Base-by-base conservation (phyloP, 2,113 vertebrate genomes). In the Zapornia atra region DNA sequence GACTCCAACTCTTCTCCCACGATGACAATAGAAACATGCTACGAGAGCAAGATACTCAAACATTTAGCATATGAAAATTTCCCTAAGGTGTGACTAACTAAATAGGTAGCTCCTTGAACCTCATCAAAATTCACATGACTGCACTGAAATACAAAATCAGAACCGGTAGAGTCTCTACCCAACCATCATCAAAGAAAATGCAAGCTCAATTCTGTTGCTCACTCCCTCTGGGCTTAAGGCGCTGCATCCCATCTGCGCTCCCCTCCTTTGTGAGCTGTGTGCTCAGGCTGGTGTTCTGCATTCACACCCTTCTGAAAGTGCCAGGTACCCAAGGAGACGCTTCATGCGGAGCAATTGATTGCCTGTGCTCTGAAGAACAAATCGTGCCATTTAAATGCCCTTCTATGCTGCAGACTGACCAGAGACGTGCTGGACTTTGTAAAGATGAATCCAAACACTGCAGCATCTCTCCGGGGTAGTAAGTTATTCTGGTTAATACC, bases 271-370 rank as follows among this genome's bases (percentile, higher is more conserved):
- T 64, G 46, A 82, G 70, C 53, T 50, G 53, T 0, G 0, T 54
- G 44, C 54, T 83, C 51, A 63, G 40, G 29, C 76, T 95, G 60
- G 38, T 77, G 44, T 68, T 77, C 80, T 44, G 60, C 72, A 71
- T 95, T 92, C 82, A 85, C 76, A 94, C 66, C 75, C 64, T 88
- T 88, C 88, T 40, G 46, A 87, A 92, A 86, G 60, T 20, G 54
- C 29, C 59, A 80, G 44, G 26, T 51, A 80, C 71, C 46, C 31
- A 69, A 75, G 24, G 66, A 90, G 59, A 59, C 16, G 25, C 29
- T 86, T 86, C 51, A n/a, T 42, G 59, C 14, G 31, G 84, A 91
- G 63, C 36, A 40, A 2, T 20, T 7, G 64, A 22, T 44, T 88
- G 20, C 25, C 57, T 40, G 1, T 16, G 28, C 78, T 94, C 42